These are phyloP conservation scores for Chaenodraco wilsoni DNA, from an alignment of 2,797 vertebrate genomes.

Conservation along the genomic window DNA sequence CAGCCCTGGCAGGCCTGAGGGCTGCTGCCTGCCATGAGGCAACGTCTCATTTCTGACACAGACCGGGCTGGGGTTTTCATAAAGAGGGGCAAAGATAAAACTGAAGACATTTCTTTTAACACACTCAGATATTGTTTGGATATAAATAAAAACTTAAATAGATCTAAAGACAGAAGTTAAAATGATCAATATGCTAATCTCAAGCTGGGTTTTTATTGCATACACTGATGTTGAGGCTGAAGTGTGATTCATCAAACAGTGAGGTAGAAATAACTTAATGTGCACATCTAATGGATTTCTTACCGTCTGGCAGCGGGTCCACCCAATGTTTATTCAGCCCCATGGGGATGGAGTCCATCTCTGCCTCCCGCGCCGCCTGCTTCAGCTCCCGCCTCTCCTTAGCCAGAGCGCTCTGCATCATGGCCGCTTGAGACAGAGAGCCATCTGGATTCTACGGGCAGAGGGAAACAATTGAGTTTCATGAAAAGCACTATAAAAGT, in stretches of 20 bases:
- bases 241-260: not conserved
- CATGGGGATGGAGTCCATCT: conserved; percentile 99
- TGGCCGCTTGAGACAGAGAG: conserved; percentile 96
- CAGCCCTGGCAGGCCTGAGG: conserved; percentile 43
- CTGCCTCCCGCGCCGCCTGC: conserved; percentile 96
- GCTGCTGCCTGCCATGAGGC: conserved; percentile 38
- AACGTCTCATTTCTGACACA: conserved; percentile 38
- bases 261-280: not conserved
- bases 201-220: conserved; percentile 7
- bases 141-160: too few species aligned
- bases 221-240: too few species aligned
- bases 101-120: too few species aligned
- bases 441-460: conserved; percentile 93
- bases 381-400: conserved; percentile 96
- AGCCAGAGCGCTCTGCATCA: conserved; percentile 99
- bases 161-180: not conserved
- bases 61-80: conserved; percentile 30
- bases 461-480: not conserved
- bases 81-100: conserved; percentile 18
- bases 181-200: conserved; percentile 20
- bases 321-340: conserved; percentile 99
- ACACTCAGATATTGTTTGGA: too few species aligned
- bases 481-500: too few species aligned
- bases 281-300: conserved; percentile 36
- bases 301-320: conserved; percentile 97